phyloP scores from a whole-genome alignment of 2,113 vertebrate genomes.

The Brachirus orientalis region DNA sequence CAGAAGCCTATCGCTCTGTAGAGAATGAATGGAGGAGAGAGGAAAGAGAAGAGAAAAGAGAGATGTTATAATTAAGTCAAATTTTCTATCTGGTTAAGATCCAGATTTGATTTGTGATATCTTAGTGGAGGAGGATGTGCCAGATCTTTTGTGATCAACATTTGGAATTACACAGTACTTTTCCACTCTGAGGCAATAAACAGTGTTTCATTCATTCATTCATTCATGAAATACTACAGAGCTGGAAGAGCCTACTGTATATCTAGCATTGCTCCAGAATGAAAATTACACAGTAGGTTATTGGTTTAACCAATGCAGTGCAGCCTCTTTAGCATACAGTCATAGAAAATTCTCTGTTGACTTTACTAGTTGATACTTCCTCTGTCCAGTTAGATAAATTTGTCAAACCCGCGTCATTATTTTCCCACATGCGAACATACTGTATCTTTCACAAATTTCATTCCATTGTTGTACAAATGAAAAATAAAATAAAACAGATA shows the following conservation, averaged over 20 bases:
- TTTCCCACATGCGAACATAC: too few relatives aligned
- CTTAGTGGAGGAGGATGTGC: background rate
- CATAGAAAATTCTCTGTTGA: background rate
- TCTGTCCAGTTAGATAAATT: too few relatives aligned
- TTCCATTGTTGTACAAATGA: too few relatives aligned
- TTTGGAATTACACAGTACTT: constrained; percentile 9
- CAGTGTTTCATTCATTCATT: constrained; percentile 24
- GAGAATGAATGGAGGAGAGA: constrained; percentile 14
- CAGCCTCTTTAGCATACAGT: background rate
- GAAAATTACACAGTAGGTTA: background rate
- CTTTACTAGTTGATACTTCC: too few relatives aligned
- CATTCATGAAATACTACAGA: background rate
- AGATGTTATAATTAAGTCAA: constrained; percentile 5
- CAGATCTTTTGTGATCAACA: background rate
- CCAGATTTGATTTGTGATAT: background rate
- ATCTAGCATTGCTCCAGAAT: background rate
- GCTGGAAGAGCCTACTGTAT: background rate
- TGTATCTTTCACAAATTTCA: too few relatives aligned
- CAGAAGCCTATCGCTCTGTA: constrained; percentile 94
- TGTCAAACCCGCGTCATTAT: too few relatives aligned
- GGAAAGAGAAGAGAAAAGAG: background rate
- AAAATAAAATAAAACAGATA: too few relatives aligned
- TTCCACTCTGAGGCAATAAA: constrained; percentile 33
- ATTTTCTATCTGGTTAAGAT: background rate
- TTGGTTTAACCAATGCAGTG: background rate